A percentile compares a stretch with the other conserved stretches of the same genome.
These are phyloP conservation scores for Zoroaster sp. DNA, from an alignment of 53 echinoderm and acorn worm species.

Conservation along the genomic window DNA sequence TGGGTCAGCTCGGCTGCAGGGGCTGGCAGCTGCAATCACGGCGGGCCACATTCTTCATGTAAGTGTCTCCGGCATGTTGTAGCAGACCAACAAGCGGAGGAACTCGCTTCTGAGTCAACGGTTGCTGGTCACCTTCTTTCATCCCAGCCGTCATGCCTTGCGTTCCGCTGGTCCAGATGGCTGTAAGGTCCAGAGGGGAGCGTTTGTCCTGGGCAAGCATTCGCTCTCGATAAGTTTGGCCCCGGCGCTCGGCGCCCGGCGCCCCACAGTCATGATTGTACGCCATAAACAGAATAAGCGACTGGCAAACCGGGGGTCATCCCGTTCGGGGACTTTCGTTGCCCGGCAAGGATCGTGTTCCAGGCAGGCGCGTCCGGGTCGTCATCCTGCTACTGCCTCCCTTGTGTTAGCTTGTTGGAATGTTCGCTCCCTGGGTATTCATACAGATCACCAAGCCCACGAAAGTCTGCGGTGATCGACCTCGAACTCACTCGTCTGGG, in stretches of 20 bases:
- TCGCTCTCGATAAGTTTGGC: not conserved
- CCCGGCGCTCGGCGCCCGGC: not conserved
- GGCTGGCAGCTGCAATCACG: not conserved
- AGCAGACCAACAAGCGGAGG: not conserved
- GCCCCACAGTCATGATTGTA: not conserved
- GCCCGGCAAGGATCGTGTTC: conserved; percentile 27
- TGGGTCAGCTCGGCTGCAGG: not conserved
- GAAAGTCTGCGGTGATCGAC: conserved; percentile 26
- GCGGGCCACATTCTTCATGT: not conserved
- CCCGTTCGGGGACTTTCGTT: not conserved
- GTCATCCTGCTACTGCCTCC: conserved; percentile 28
- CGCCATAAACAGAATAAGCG: not conserved
- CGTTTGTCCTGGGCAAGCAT: conserved; percentile 37
- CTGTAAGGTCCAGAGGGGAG: not conserved
- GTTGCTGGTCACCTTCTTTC: not conserved
- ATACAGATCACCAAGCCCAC: not conserved
- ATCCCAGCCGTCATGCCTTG: not conserved
- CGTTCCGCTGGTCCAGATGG: not conserved
- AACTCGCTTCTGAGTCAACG: not conserved
- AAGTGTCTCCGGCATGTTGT: not conserved
- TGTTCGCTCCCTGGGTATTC: conserved; percentile 4
- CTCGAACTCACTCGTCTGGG: conserved; percentile 12
- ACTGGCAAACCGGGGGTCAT: conserved; percentile 13
- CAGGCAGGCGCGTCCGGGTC: conserved; percentile 11
- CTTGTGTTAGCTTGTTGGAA: not conserved